Conservation (phyloP, 2,888 invertebrate species). For the Drosophila austrosaltans region DNA sequence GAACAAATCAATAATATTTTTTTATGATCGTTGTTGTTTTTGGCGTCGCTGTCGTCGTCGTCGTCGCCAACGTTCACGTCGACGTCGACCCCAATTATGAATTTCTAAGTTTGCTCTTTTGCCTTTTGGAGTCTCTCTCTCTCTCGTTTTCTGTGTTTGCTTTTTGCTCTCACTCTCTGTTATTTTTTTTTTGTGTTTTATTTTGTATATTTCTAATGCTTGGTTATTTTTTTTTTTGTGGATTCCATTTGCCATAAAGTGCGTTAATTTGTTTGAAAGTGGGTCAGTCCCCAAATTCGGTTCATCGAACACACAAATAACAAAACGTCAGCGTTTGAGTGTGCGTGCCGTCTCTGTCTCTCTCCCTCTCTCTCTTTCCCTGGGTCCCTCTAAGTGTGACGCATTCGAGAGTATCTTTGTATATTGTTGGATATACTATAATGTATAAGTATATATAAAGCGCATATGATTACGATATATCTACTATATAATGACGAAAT, state of each 20-base stretch:
- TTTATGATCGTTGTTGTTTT: slow-evolving; percentile 46
- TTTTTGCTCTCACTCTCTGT: slow-evolving; percentile 4
- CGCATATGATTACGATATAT: too few relatives aligned
- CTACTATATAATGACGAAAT: too few relatives aligned
- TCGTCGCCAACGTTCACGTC: slow-evolving; percentile 3
- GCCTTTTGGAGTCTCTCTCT: slow-evolving; percentile 15
- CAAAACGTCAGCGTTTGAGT: slow-evolving; percentile 39
- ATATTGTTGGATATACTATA: too few relatives aligned
- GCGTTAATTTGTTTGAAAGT: slow-evolving; percentile 72
- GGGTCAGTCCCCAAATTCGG: slow-evolving; percentile 72
- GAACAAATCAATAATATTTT: slow-evolving; percentile 35
- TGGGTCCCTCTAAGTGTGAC: background rate
- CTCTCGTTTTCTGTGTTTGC: slow-evolving; percentile 24
- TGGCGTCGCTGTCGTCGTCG: background rate
- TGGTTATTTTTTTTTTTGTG: slow-evolving; percentile 47
- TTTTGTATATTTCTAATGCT: slow-evolving; percentile 54
- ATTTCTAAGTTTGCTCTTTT: slow-evolving; percentile 29
- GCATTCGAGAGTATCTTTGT: too few relatives aligned
- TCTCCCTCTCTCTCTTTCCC: background rate
- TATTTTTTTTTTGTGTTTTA: slow-evolving; percentile 3
- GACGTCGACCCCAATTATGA: slow-evolving; percentile 57
- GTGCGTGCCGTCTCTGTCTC: slow-evolving; percentile 36
- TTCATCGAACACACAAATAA: slow-evolving; percentile 78
- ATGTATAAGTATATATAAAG: too few relatives aligned
- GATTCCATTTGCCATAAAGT: slow-evolving; percentile 75